Evolutionary conservation across 2,113 vertebrate genomes (phyloP), one percentile per base, ranked within the genome.

Genomic region (Psittacus erithacus): DNA sequence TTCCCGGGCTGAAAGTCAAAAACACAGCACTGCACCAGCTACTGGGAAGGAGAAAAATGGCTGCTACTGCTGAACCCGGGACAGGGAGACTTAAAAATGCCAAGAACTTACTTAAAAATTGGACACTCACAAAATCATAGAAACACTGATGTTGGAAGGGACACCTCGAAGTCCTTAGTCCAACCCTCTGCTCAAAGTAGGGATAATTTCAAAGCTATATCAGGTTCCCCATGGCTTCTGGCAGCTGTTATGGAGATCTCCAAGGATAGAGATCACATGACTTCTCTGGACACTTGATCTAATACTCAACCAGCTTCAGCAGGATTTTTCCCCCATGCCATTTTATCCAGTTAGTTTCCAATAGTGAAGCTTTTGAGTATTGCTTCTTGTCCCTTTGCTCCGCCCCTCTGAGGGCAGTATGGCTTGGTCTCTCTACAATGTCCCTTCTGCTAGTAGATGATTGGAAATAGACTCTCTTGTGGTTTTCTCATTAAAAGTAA

Each of bases 251-350:
- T 23, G 14, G 93, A 71, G n/a, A 71, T 55, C 5, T 86, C 28
- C 25, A 63, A 60, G 11, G 13, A 49, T 22, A 19, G 39, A 79
- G 29, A 73, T 57, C 13, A 10, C 11, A 44, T 38, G 41, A 65
- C 23, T 29, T 74, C 29, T 64, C 24, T 52, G 27, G 23, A 39
- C 5, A 22, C 5, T 5, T 62, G 11, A 59, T 64, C 10, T 28
- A 10, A n/a, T 33, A 2, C 10, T 39, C 73, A 19, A n/a, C 23
- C 10, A 46, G 6, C 16, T 86, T 65, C 63, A 76, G 27, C 13
- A 55, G 13, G 11, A 43, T 7, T 29, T 41, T 35, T 9, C 3
- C 16, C 4, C 19, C n/a, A 44, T 15, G 3, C 6, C 13, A 1
- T 49, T 88, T 91, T 47, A 60, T 28, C 20, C 16, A 28, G 17